phyloP scores from a whole-genome alignment of 1,140 invertebrate species.

The Arion vulgaris region DNA sequence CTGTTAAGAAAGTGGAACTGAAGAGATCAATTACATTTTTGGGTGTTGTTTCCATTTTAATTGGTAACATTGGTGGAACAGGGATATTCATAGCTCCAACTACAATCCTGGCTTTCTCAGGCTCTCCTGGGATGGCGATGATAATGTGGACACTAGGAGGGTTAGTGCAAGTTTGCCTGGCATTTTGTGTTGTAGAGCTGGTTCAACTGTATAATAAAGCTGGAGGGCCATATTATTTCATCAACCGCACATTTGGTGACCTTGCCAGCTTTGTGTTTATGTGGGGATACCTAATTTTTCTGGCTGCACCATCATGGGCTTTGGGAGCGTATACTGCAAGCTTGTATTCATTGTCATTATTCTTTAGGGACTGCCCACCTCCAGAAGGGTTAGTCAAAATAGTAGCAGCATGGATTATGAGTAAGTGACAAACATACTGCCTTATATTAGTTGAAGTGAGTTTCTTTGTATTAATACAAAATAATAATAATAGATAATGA shows the following conservation, averaged over 20 bases:
- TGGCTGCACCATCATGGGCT: constrained; percentile 80
- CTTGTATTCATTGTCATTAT: constrained; percentile 52
- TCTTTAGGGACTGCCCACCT: constrained; percentile 49
- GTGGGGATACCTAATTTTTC: constrained; percentile 82
- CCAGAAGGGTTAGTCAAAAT: constrained; percentile 49
- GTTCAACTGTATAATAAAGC: constrained; percentile 93
- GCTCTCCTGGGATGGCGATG: constrained; percentile 50
- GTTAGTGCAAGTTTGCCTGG: constrained; percentile 66
- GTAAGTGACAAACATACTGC: constrained; percentile 38
- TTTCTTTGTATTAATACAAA: too few species aligned
- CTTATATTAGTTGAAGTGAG: too few species aligned
- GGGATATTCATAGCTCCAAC: constrained; percentile 53
- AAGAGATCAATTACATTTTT: constrained; percentile 39
- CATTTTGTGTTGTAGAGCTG: constrained; percentile 95
- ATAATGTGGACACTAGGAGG: constrained; percentile 51
- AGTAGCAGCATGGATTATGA: constrained; percentile 50
- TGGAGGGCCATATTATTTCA: constrained; percentile 97
- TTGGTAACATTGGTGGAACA: constrained; percentile 48
- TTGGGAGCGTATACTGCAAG: constrained; percentile 48
- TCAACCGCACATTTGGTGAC: constrained; percentile 87
- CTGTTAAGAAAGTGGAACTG: constrained; percentile 36
- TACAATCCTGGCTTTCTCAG: constrained; percentile 44
- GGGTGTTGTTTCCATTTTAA: constrained; percentile 38
- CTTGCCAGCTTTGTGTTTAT: constrained; percentile 93
- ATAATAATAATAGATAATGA: too few species aligned